Evolutionary conservation across 92 coral and sea anemone genomes (phyloP).

Genomic region (Hydrozoanthus gracilis): DNA sequence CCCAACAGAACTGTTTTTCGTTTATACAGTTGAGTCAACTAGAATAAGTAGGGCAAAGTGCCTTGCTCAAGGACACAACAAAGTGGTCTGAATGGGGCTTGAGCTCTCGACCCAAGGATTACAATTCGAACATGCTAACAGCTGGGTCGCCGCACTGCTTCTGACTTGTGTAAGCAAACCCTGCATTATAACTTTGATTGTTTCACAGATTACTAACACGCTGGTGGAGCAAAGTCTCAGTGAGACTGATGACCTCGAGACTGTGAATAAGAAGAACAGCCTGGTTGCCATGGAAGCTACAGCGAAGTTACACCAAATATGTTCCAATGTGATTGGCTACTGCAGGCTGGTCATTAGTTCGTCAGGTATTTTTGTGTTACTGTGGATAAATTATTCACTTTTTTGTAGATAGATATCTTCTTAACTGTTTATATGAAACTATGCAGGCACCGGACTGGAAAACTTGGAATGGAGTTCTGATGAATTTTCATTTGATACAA

Average conservation of each 20-base stretch:
- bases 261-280: constrained; percentile 71
- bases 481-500: no score
- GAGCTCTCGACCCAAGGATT: no score
- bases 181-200: neutral
- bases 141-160: neutral
- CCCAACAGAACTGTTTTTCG: no score
- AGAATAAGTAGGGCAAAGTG: no score
- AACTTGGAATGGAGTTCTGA: no score
- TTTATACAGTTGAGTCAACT: no score
- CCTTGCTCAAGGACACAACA: no score
- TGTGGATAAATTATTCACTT: neutral
- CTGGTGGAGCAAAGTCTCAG: constrained; percentile 74
- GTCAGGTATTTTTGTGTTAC: constrained; percentile 61
- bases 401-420: neutral
- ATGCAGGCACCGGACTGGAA: no score
- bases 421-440: no score
- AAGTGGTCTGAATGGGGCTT: no score
- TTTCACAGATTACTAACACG: constrained; percentile 79
- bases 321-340: constrained; percentile 84
- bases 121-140: no score
- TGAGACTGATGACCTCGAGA: constrained; percentile 69
- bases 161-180: neutral
- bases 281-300: constrained; percentile 86
- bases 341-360: constrained; percentile 88
- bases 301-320: constrained; percentile 82